phyloP scores from a whole-genome alignment of 2,113 vertebrate genomes.

The Synodontis membranacea region DNA sequence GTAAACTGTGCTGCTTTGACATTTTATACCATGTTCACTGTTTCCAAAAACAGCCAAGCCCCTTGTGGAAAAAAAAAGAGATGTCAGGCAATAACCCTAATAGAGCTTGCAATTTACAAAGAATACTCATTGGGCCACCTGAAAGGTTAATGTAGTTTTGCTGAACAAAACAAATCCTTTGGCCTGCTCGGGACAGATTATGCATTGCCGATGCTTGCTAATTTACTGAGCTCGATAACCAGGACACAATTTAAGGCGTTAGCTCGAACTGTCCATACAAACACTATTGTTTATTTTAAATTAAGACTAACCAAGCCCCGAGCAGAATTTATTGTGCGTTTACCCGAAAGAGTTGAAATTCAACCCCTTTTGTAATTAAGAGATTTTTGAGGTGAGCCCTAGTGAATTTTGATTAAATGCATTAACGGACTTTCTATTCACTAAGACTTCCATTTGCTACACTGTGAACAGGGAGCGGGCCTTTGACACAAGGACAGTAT shows the following conservation, averaged over 20 bases:
- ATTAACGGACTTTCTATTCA: constrained; percentile 26
- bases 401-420: constrained; percentile 22
- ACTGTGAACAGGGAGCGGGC: constrained; percentile 49
- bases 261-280: constrained; percentile 19
- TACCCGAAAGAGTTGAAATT: constrained; percentile 23
- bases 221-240: constrained; percentile 46
- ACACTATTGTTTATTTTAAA: constrained; percentile 39
- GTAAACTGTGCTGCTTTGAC: constrained; percentile 43
- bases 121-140: constrained; percentile 43
- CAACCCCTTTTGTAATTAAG: constrained; percentile 24
- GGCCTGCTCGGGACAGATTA: constrained; percentile 31
- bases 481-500: constrained; percentile 62
- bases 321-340: constrained; percentile 27
- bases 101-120: constrained; percentile 47
- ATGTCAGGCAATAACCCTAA: constrained; percentile 47
- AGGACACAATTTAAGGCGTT: constrained; percentile 1
- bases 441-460: constrained; percentile 39
- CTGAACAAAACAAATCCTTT: constrained; percentile 40
- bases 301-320: constrained; percentile 31
- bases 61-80: constrained; percentile 43
- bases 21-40: constrained; percentile 39
- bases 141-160: constrained; percentile 49
- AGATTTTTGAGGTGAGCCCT: neutral
- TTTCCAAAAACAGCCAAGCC: constrained; percentile 20
- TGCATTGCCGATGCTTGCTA: constrained; percentile 44